Evolutionary conservation across 2,888 invertebrate genomes (phyloP), one percentile per base, ranked within the genome.

Genomic region (Chrysina gloriosa): DNA sequence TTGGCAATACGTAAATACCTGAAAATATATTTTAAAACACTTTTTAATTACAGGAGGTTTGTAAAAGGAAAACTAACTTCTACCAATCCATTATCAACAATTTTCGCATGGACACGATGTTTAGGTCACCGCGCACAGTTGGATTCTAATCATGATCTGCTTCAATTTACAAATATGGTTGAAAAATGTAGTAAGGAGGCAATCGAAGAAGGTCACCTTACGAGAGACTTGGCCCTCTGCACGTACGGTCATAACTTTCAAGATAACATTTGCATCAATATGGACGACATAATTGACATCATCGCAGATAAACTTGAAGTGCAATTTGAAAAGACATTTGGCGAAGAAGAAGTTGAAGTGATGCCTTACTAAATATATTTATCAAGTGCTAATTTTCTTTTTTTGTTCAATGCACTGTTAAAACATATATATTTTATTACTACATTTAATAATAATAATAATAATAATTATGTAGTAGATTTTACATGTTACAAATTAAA

Each of bases 81-180:
- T 72, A 95, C 94, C 65, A 95, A 95, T 84, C 94, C 95, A n/a
- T 90, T 95, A 68, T 95, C 95, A n/a, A 93, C 93, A 48, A 94
- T 95, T 78, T 95, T 91, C 83, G 95, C 94, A 16, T 95, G 94
- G 94, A 93, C 93, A 0, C 84, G 93, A 54, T 94, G 94, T 0
- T 85, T 95, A 45, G 85, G 88, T 52, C 95, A 95, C 80, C 87
- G 95, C 71, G 94, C 92, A 45, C 89, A 90, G 79, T 83, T 95
- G 34, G 95, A 95, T 79, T 84, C 85, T 72, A 94, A 92, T 45
- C 86, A 88, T 0, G 91, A 91, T 1, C 83, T 94, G 66, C 86
- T 83, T 25, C 86, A 84, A 81, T 95, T 93, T 80, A 88, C 91
- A 2, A 79, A 84, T 16, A 83, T 86, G 14, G 84, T 95, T 70